Evolutionary conservation across 2,797 vertebrate species (phyloP), one percentile per base, ranked within the genome.

Genomic region (Thalassophryne amazonica): DNA sequence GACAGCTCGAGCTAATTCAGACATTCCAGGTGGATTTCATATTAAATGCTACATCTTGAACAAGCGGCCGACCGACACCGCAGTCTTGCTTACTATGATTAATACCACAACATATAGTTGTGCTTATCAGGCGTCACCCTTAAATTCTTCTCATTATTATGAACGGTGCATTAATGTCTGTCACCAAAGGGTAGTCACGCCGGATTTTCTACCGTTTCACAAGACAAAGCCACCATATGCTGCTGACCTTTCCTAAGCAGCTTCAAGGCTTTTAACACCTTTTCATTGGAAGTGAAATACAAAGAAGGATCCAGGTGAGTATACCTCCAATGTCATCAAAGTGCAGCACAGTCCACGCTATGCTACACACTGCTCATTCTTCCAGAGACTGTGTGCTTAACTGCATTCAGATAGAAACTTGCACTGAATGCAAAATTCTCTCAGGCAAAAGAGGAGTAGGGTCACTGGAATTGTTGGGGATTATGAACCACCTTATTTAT

Each of bases 211-310:
- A 13, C 27, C 12, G 23, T 69, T 50, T 60, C 38, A 52, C 55
- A 66, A 77, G 61, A 63, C 19, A 43, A 46, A 59, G 59, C 48
- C 16, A 33, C 28, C n/a, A 9, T 22, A 45, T 39, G 53, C 30
- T 8, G 35, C 35, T 88, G 88, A 90, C 89, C 86, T 90, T 90
- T 88, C 47, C 21, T 15, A 12, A 58, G 76, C 53, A 72, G 83
- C 88, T 84, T 59, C 51, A 66, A 86, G 74, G 77, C 83, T 82
- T 68, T 83, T 71, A 53, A 79, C 81, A 86, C 80, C 86, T 90
- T 89, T 85, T 86, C 69, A 60, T 43, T 10, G 34, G 49, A 69
- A 68, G 70, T 65, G 77, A 79, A 78, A 83, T 66, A 71, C 69
- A 64, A 80, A 72, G 68, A 35, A 52, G 20, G 60, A 69, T 81